Conservation (phyloP, 2,888 invertebrate genomes). For the Vesta saturnalis region DNA sequence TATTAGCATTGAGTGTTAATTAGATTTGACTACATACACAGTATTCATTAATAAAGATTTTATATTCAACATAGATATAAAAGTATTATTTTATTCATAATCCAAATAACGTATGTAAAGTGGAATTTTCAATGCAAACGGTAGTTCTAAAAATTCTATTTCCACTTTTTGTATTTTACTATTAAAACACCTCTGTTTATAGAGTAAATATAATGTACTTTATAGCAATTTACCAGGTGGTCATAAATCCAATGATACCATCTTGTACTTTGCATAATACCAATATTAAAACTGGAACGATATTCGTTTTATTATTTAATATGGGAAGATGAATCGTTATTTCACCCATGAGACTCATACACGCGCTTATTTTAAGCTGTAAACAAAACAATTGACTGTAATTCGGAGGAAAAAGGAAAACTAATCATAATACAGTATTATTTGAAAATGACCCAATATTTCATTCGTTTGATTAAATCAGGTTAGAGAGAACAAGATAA, state of each 20-base stretch:
- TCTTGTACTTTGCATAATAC: conserved; percentile 21
- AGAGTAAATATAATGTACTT: conserved; percentile 12
- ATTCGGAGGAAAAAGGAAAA: neutral
- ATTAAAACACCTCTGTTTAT: conserved; percentile 5
- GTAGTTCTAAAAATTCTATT: conserved; percentile 1
- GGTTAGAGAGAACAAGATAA: neutral
- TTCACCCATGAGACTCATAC: conserved; percentile 16
- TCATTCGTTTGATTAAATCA: no score
- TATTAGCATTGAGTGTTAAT: neutral
- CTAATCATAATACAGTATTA: neutral
- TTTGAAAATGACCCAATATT: neutral
- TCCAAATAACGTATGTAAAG: neutral
- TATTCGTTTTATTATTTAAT: conserved; percentile 22
- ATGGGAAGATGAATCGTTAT: conserved; percentile 22
- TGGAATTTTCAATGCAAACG: neutral
- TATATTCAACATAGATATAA: neutral
- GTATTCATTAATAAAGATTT: neutral
- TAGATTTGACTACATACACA: neutral
- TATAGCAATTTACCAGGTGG: conserved; percentile 14
- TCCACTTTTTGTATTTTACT: neutral
- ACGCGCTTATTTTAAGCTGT: neutral
- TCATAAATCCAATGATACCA: conserved; percentile 14
- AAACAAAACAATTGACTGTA: conserved; percentile 12
- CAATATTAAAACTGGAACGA: conserved; percentile 22
- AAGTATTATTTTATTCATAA: conserved; percentile 1